Evolutionary conservation across 1,140 invertebrate species (phyloP).

Genomic region (Carcinoscorpius rotundicauda): DNA sequence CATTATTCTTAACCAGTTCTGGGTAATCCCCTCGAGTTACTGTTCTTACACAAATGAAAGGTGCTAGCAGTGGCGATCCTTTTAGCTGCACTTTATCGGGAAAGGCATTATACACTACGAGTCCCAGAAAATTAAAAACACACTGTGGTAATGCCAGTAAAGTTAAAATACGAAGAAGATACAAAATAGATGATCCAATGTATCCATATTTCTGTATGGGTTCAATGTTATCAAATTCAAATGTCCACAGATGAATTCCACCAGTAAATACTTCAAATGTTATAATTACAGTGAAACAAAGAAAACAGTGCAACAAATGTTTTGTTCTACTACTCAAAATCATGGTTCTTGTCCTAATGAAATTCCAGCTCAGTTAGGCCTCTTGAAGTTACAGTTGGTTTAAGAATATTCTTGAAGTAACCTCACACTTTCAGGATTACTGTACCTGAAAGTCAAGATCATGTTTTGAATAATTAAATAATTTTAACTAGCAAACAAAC

Average conservation of each 20-base stretch:
- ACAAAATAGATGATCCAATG: slow-evolving; percentile 49
- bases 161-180: slow-evolving; percentile 64
- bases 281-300: slow-evolving; percentile 59
- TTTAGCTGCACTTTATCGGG: slow-evolving; percentile 82
- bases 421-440: too few relatives aligned
- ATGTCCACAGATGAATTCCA: slow-evolving; percentile 51
- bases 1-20: slow-evolving; percentile 77
- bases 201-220: slow-evolving; percentile 68
- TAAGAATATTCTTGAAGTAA: too few relatives aligned
- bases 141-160: slow-evolving; percentile 63
- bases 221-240: slow-evolving; percentile 45
- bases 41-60: slow-evolving; percentile 88
- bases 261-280: slow-evolving; percentile 65
- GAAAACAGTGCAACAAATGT: slow-evolving; percentile 61
- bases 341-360: neutral
- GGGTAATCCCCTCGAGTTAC: slow-evolving; percentile 94
- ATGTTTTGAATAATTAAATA: too few relatives aligned
- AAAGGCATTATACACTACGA: slow-evolving; percentile 88
- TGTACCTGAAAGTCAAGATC: too few relatives aligned
- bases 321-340: slow-evolving; percentile 48
- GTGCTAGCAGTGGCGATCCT: slow-evolving; percentile 76
- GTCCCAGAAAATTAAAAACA: slow-evolving; percentile 78
- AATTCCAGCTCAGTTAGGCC: too few relatives aligned
- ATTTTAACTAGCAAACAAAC: too few relatives aligned
- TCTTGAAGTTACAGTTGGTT: too few relatives aligned